phyloP scores from a whole-genome alignment of 2,113 vertebrate species.

The Petroica traversi region DNA sequence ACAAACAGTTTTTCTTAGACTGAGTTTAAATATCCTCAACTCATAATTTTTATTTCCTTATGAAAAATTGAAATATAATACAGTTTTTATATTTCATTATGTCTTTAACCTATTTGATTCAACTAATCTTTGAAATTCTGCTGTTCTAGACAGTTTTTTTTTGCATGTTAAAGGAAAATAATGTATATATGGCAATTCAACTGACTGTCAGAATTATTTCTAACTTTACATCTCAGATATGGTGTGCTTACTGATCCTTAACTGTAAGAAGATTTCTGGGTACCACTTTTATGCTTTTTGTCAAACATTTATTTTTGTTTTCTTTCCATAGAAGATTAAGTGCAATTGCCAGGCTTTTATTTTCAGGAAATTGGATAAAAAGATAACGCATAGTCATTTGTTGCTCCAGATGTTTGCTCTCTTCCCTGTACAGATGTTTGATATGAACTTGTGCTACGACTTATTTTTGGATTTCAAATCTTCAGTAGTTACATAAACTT shows the following conservation, averaged over 20 bases:
- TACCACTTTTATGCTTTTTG: not conserved
- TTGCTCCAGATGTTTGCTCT: not conserved
- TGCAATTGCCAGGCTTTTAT: not conserved
- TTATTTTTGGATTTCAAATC: not conserved
- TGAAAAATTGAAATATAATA: not conserved
- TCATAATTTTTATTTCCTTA: not conserved
- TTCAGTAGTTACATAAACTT: not conserved
- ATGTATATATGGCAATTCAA: not conserved
- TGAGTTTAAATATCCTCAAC: not conserved
- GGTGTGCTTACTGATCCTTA: not conserved
- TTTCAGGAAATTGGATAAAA: not conserved
- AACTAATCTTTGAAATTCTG: not conserved
- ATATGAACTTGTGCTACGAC: not conserved
- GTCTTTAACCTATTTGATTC: not conserved
- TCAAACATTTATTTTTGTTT: not conserved
- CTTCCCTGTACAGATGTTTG: not conserved
- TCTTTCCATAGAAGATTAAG: not conserved
- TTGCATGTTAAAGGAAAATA: not conserved
- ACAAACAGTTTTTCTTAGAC: not conserved
- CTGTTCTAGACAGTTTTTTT: not conserved
- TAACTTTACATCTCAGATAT: not conserved
- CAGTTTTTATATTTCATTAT: not conserved
- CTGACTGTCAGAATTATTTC: not conserved
- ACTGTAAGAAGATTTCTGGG: not conserved
- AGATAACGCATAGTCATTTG: not conserved